Base-by-base conservation (phyloP, 2,888 invertebrate species). In the Zeuzera pyrina region DNA sequence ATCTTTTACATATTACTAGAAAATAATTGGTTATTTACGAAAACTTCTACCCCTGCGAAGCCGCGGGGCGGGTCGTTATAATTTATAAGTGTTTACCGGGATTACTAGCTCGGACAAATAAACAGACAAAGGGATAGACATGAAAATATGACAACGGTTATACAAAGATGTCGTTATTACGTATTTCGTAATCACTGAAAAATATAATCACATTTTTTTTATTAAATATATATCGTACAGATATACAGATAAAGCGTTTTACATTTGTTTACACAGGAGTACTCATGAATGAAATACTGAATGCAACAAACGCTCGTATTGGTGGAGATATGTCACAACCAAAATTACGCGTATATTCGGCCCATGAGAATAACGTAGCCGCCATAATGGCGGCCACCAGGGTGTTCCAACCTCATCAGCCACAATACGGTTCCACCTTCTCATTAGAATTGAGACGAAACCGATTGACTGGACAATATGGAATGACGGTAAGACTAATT, bases 341-440 rank as follows among this genome's bases (percentile, higher is more conserved):
- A 0, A 86, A 84, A 44, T 38, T 88, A 12, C 64, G 71, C 22
- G 47, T 88, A 33, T 86, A 84, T 46, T 85, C 87, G 1, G 88
- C 84, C 1, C 90, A 90, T 53, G 90, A 90, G 55, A 86, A 87
- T 31, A 89, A 89, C 21, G 79, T 90, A 1, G 86, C 87, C 1
- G 83, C 83, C 0, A 41, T 89, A n/a, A 72, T 89, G 52, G 69
- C 78, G 1, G 85, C 86, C 2, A 67, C 87, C 0, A 68, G 73
- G 7, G 79, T 87, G 1, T 89, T 79, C 49, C 58, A 81, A 33
- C 72, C 85, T 0, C 86, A 87, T 33, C 81, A 87, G 36, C 88
- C 88, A 0, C 74, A 69, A 8, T 88, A 87, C 45, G 85, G 86
- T 0, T 59, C 87, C 13, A 78, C 86, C 0, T 71, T 86, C 33